Percentiles rank a stretch among this genome's conserved stretches.
Evolutionary conservation across 2,113 vertebrate genomes (phyloP).

Genomic region (Galemys pyrenaicus): DNA sequence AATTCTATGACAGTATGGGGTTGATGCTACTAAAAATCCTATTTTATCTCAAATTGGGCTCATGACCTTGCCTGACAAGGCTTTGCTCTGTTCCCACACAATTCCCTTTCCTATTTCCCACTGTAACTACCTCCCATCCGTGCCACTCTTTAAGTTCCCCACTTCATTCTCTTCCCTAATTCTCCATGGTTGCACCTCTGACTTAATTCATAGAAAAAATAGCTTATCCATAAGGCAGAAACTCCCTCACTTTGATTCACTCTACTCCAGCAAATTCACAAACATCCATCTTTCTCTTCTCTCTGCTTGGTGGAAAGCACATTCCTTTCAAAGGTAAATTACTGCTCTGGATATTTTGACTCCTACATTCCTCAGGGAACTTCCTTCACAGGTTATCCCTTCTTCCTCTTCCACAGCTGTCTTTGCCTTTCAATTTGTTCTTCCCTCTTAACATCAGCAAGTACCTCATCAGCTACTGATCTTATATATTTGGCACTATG

Average conservation of each 20-base stretch:
- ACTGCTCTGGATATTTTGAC: neutral
- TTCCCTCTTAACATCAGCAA: neutral
- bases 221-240: neutral
- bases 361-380: neutral
- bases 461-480: neutral
- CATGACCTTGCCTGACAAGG: neutral
- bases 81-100: no score
- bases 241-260: neutral
- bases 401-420: neutral
- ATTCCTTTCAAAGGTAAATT: neutral
- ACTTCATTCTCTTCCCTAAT: neutral
- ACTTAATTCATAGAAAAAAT: conserved; percentile 2
- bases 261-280: neutral
- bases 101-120: neutral
- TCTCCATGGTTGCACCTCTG: neutral
- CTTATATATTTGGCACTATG: neutral
- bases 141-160: neutral
- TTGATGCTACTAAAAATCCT: neutral
- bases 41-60: neutral
- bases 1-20: neutral
- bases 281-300: neutral
- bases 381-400: neutral
- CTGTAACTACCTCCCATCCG: neutral
- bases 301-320: neutral
- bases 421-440: neutral